Evolutionary conservation across 2,888 invertebrate species (phyloP), one percentile per base, ranked within the genome.

Genomic region (Drosophila rellima): DNA sequence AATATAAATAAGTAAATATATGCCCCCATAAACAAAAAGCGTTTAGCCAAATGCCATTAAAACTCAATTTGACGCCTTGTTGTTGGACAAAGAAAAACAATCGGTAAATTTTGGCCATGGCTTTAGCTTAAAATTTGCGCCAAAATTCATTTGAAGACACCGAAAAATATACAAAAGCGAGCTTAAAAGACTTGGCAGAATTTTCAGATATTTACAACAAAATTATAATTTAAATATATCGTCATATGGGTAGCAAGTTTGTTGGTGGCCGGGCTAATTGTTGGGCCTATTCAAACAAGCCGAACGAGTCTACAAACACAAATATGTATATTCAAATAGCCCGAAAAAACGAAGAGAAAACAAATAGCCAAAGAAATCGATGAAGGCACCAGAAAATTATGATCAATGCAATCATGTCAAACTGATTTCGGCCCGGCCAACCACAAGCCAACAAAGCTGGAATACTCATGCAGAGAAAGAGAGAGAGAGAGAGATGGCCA

Each of bases 381-480:
- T 61, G 63, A 59, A 59, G 68, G 62, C 63, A 55, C 59, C 57
- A 47, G 47, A 74, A 70, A 76, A 85, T 85, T 81, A 85, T 86
- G 85, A 88, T 86, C 88, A 83, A 74, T 80, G 83, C 88, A 86
- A 86, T 85, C 85, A 88, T 83, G 88, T 85, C 86, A 88, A 85
- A 85, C 88, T 88, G 86, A 85, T 86, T 86, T 81, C 64, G 66
- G 61, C 18, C 47, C 45, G 45, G 33, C 47, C 45, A 68, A 71
- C 74, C 75, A 56, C 80, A 72, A 59, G 44, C 37, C 45, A 61
- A 29, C 37, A 61, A 55, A 47, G 48, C 11, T 37, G 56, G 29
- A 55, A 51, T 54, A 20, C 4, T 39, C 39, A 4, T 7, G 39
- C 1, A 13, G 42, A 7, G 20, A 42, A 37, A 55, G 20, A 42